A percentile compares a stretch with the other conserved stretches of the same genome.
These are phyloP conservation scores for Probosciger aterrimus DNA, from an alignment of 2,113 vertebrate species.

Conservation along the genomic window DNA sequence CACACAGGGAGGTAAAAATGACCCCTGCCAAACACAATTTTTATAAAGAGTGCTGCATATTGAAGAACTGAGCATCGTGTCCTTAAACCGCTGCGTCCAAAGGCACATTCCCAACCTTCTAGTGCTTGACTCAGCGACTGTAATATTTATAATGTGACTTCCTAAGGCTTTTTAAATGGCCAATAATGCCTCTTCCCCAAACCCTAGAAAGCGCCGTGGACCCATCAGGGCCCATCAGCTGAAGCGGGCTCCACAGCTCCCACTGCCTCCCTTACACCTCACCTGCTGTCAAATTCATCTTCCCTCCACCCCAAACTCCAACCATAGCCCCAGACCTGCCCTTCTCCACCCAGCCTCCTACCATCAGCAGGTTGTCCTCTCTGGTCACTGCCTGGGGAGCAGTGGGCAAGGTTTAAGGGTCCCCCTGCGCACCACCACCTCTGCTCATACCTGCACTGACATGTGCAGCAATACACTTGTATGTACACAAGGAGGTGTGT, in stretches of 20 bases:
- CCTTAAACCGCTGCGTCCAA: not conserved
- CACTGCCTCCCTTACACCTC: not conserved
- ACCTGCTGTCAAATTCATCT: not conserved
- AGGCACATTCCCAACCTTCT: not conserved
- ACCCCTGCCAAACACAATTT: not conserved
- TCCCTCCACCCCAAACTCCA: not conserved
- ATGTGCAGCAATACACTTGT: fast-evolving
- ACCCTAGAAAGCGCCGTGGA: not conserved
- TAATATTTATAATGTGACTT: not conserved
- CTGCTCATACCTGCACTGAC: not conserved
- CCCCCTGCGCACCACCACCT: not conserved
- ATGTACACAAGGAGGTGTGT: fast-evolving
- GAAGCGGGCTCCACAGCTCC: not conserved
- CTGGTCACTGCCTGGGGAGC: not conserved
- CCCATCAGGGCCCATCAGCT: not conserved
- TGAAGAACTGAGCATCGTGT: not conserved
- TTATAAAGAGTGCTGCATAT: not conserved
- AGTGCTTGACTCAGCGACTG: conserved; percentile 7
- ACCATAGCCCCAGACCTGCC: not conserved
- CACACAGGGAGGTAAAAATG: not conserved
- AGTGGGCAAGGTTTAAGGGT: not conserved
- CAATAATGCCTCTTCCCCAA: not conserved
- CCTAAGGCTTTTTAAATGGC: not conserved
- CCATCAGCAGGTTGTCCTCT: not conserved
- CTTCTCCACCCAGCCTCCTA: not conserved